phyloP scores from a whole-genome alignment of 2,113 vertebrate species.

The Platysternon megacephalum region DNA sequence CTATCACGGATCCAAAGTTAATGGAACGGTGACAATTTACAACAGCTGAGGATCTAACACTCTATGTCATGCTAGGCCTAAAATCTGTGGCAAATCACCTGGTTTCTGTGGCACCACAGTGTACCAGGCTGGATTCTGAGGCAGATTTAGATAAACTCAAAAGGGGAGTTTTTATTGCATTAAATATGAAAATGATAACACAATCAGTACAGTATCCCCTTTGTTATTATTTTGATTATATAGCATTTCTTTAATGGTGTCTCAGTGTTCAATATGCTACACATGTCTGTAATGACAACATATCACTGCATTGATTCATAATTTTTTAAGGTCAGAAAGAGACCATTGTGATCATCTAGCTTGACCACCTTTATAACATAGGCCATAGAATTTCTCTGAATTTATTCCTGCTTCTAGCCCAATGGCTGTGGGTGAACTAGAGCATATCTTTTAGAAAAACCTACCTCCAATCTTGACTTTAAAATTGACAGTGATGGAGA shows the following conservation, averaged over 20 bases:
- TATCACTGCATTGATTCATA: background rate
- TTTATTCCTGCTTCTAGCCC: background rate
- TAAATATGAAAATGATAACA: background rate
- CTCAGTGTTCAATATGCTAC: background rate
- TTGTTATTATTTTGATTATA: constrained; percentile 7
- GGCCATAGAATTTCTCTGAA: background rate
- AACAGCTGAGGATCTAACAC: background rate
- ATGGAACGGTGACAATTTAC: background rate
- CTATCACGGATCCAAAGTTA: background rate
- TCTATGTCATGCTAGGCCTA: background rate
- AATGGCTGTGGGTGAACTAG: too few species aligned
- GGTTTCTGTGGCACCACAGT: background rate
- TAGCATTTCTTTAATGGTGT: background rate
- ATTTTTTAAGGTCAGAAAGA: background rate
- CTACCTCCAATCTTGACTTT: too few species aligned
- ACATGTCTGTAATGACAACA: background rate
- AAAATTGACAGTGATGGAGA: too few species aligned
- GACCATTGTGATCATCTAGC: background rate
- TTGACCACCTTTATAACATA: background rate
- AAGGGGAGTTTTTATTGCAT: background rate
- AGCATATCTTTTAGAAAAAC: too few species aligned
- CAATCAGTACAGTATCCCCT: rapidly evolving
- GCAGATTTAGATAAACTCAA: background rate
- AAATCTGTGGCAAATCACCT: background rate
- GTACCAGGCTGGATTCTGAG: background rate